phyloP scores from a whole-genome alignment of 2,888 invertebrate species.

The Ryuthela nishihirai region DNA sequence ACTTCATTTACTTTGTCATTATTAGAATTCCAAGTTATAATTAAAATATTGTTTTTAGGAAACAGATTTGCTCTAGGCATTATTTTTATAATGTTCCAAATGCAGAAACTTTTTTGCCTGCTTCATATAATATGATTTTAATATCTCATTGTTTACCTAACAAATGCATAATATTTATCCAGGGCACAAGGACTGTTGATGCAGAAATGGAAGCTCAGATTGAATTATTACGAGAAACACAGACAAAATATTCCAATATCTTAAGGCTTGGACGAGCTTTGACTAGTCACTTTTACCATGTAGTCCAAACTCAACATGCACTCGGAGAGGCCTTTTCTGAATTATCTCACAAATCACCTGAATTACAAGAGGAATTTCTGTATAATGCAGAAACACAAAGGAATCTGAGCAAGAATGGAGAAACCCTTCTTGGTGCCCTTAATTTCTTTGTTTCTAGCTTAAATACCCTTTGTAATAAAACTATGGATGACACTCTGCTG shows the following conservation, averaged over 20 bases:
- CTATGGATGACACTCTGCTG: slow-evolving; percentile 88
- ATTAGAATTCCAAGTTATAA: too few species aligned
- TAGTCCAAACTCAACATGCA: slow-evolving; percentile 79
- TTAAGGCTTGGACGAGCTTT: slow-evolving; percentile 79
- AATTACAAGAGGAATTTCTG: slow-evolving; percentile 88
- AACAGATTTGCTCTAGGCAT: too few species aligned
- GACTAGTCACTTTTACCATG: slow-evolving; percentile 81
- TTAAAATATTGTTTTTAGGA: too few species aligned
- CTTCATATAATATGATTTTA: too few species aligned
- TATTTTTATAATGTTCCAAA: too few species aligned
- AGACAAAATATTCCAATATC: slow-evolving; percentile 75
- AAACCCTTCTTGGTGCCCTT: slow-evolving; percentile 77
- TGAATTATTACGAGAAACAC: slow-evolving; percentile 86
- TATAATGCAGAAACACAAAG: slow-evolving; percentile 96
- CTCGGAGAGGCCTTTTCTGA: slow-evolving; percentile 92
- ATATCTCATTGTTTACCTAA: too few species aligned
- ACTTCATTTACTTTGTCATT: too few species aligned
- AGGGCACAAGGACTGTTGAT: slow-evolving; percentile 54
- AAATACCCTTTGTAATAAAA: slow-evolving; percentile 93
- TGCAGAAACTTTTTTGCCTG: too few species aligned
- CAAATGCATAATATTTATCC: too few species aligned
- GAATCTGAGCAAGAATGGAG: slow-evolving; percentile 87
- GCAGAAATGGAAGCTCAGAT: slow-evolving; percentile 90
- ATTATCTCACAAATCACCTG: slow-evolving; percentile 91
- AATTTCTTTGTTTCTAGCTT: slow-evolving; percentile 96